Base-by-base conservation (phyloP, 2,797 vertebrate genomes). In the Philypnodon macrostomus region DNA sequence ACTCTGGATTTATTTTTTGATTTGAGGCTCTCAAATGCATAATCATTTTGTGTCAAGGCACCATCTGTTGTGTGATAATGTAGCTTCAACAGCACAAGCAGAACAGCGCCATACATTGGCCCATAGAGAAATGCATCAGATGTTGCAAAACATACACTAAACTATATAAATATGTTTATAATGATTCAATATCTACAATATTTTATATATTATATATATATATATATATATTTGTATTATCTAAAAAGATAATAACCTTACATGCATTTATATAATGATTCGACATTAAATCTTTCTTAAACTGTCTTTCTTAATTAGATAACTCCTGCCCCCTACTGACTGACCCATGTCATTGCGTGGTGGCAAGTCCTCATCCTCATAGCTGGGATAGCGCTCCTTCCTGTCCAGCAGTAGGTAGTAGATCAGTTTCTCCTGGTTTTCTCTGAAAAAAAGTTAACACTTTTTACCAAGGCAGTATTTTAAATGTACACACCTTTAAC, bases 351-450 rank as follows among this genome's bases (percentile, higher is more conserved):
- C 93, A 59, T 95, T 94, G 66, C 93, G 89, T 3, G 91, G 92
- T 37, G 93, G 94, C 67, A 96, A 78, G 58, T 96, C 93, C 74
- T 96, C 93, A 23, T 96, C 94, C 75, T 96, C 94, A 21, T 93
- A 95, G 82, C 93, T 96, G 8, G 94, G 94, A 61, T 96, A 96
- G 21, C 94, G 89, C 73, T 96, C 93, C 68, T 96, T 96, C 53
- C 93, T 92, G 83, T 96, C 94, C 72, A 96, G 76, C 57, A 96
- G 89, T 58, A 96, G 87, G 64, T 94, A 96, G 74, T 95, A 96
- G 38, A 96, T 96, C 93, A 96, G 95, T 72, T 96, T 96, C 77
- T 96, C 93, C 77, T 96, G 94, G 75, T 96, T 96, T 67, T 96
- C 93, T 65, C 94, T 96, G 58, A 18, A 23, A 49, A 8, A 46